These are phyloP conservation scores for Phymastichus coffea DNA, from an alignment of 1,140 invertebrate genomes.

Conservation along the genomic window DNA sequence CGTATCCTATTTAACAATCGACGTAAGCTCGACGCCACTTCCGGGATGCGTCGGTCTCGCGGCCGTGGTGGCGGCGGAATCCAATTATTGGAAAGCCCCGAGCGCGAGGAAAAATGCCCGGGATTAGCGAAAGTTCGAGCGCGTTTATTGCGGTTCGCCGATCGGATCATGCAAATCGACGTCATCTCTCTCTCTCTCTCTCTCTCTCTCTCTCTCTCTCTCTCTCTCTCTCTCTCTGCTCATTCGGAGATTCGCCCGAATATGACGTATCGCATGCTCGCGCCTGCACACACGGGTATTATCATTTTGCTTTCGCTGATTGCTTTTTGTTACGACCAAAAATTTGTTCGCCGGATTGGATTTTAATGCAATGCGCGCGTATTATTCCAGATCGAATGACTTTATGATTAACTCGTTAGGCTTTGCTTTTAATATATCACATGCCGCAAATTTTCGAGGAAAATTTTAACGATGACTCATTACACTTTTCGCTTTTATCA, in stretches of 20 bases:
- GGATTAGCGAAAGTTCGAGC: slow-evolving; percentile 8
- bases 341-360: neutral
- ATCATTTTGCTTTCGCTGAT: slow-evolving; percentile 4
- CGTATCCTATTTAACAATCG: no score
- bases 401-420: no score
- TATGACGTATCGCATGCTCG: neutral
- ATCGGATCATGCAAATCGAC: slow-evolving; percentile 20
- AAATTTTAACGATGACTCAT: no score
- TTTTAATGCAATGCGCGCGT: slow-evolving; percentile 3
- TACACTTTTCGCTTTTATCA: no score
- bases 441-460: no score
- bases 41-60: no score
- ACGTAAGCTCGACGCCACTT: no score
- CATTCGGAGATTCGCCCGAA: neutral
- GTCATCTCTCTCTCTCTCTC: neutral
- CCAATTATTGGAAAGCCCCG: slow-evolving; percentile 6
- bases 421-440: no score
- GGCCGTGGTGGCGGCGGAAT: no score
- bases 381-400: no score
- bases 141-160: slow-evolving; percentile 13
- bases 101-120: neutral
- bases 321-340: slow-evolving; percentile 5
- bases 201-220: no score
- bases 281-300: neutral
- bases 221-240: no score